Conservation (phyloP, 1,140 invertebrate species). For the Diprion similis region DNA sequence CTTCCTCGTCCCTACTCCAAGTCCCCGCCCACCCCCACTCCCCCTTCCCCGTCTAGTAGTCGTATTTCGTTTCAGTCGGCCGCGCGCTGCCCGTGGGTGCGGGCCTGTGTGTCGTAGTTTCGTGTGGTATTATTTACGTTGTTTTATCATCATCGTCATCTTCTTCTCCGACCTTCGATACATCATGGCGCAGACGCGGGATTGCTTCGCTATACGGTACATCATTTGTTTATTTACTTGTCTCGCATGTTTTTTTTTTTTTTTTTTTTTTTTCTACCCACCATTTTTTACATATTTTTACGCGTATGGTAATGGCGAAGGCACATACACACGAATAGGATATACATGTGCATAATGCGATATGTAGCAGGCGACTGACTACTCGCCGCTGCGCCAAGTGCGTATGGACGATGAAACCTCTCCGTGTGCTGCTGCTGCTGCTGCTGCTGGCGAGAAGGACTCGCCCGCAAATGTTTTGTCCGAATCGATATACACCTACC, state of each 20-base stretch:
- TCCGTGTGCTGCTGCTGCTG: neutral
- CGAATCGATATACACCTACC: slow-evolving; percentile 41
- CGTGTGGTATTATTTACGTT: slow-evolving; percentile 15
- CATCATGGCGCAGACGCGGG: slow-evolving; percentile 15
- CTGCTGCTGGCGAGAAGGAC: neutral
- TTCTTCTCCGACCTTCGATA: neutral
- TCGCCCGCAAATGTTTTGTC: slow-evolving; percentile 37
- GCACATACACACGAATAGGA: slow-evolving; percentile 10
- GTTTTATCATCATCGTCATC: neutral
- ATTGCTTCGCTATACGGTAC: slow-evolving; percentile 28
- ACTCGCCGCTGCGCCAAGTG: slow-evolving; percentile 11
- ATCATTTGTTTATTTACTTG: slow-evolving; percentile 24
- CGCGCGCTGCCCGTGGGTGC: slow-evolving; percentile 42
- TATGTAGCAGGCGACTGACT: neutral
- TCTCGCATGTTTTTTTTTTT: slow-evolving; percentile 11
- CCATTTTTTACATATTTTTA: no score
- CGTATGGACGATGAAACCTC: slow-evolving; percentile 15
- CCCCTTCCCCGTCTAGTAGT: slow-evolving; percentile 21
- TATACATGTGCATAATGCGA: neutral
- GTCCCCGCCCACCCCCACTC: slow-evolving; percentile 15
- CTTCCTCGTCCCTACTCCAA: slow-evolving; percentile 9
- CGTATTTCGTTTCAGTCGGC: slow-evolving; percentile 47
- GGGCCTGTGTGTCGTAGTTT: slow-evolving; percentile 24
- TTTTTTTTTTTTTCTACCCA: no score
- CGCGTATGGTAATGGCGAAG: slow-evolving; percentile 18